Evolutionary conservation across 2,797 vertebrate species (phyloP).

Genomic region (Toxotes lorentzi): DNA sequence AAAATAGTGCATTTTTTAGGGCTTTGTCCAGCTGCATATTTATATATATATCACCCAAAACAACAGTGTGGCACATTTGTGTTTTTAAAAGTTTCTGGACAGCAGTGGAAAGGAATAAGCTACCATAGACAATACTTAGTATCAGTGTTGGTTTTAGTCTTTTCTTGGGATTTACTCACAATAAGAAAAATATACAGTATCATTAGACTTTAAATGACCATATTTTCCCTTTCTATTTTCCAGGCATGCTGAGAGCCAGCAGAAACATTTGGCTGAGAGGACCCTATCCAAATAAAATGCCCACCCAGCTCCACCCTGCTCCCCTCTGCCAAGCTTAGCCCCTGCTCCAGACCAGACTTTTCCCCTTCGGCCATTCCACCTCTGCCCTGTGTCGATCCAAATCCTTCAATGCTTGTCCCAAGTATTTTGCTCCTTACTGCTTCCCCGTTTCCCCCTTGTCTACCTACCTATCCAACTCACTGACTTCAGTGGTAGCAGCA

Average conservation of each 20-base stretch:
- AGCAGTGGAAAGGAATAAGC: not conserved
- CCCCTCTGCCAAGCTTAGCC: conserved; percentile 58
- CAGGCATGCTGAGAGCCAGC: conserved; percentile 98
- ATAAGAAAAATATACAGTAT: not conserved
- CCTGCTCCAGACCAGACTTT: conserved; percentile 63
- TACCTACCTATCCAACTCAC: conserved; percentile 62
- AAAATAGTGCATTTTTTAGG: not conserved
- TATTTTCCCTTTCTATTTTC: conserved; percentile 17
- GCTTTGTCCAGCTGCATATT: conserved; percentile 5
- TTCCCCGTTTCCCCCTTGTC: conserved; percentile 29
- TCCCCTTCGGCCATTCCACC: conserved; percentile 49
- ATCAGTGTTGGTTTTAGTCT: not conserved
- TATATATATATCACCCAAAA: not conserved
- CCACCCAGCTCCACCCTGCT: conserved; percentile 34
- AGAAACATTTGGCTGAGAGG: conserved; percentile 98
- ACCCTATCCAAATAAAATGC: conserved; percentile 92
- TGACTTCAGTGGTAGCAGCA: conserved; percentile 65
- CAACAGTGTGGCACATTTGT: not conserved
- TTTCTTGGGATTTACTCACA: not conserved
- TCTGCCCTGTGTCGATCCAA: conserved; percentile 57
- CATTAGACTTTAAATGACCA: not conserved
- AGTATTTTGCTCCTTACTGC: conserved; percentile 69
- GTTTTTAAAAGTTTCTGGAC: not conserved
- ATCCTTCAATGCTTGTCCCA: conserved; percentile 56
- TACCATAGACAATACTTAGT: not conserved